Percentiles rank a stretch among this genome's conserved stretches.
Evolutionary conservation across 2,797 vertebrate species (phyloP).

Genomic region (Calcarius lapponicus): DNA sequence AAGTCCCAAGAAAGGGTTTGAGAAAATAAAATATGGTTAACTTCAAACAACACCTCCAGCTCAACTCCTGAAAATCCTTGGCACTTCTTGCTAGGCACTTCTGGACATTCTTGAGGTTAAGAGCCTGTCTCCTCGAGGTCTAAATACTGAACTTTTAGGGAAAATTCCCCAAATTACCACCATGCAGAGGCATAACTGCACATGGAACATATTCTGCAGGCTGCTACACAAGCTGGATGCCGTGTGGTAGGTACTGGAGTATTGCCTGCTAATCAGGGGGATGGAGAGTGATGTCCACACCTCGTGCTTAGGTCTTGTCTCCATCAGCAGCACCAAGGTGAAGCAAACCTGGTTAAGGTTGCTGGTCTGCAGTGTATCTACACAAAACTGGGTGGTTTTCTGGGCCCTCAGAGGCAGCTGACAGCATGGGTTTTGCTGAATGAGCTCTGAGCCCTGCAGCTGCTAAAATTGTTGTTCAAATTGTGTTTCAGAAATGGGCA

Average conservation of each 20-base stretch:
- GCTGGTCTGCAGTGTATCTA: not conserved
- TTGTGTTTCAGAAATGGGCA: not conserved
- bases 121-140: not conserved
- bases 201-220: not conserved
- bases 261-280: not conserved
- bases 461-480: not conserved
- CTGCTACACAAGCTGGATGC: not conserved
- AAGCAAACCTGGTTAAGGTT: not conserved
- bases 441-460: not conserved
- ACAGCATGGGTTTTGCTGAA: not conserved
- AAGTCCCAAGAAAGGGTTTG: slow-evolving; percentile 66
- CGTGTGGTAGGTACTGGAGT: not conserved
- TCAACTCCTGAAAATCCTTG: slow-evolving; percentile 66
- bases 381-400: not conserved
- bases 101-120: slow-evolving; percentile 6
- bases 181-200: not conserved
- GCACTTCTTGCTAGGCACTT: slow-evolving; percentile 4
- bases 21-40: slow-evolving; percentile 75
- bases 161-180: not conserved
- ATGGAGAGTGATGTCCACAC: not conserved
- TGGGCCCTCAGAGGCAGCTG: not conserved
- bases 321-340: not conserved
- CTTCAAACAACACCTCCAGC: slow-evolving; percentile 79
- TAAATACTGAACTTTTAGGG: not conserved
- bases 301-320: rapidly evolving